Base-by-base conservation (phyloP, 2,888 invertebrate species). In the Apocheima hispidaria region DNA sequence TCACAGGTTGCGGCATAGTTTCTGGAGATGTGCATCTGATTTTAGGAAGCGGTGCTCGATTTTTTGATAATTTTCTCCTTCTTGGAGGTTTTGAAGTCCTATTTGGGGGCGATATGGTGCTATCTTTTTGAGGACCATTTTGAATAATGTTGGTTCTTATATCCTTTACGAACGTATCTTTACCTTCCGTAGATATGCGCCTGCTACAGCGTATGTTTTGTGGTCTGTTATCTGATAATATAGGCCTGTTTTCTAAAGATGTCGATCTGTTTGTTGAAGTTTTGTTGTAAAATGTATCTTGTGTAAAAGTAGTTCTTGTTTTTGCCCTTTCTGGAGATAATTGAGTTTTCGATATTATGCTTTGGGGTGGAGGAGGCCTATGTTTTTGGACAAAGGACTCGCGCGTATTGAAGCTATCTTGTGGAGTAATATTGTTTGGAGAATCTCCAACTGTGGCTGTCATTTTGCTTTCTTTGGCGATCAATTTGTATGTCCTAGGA, bases 401-500 rank as follows among this genome's bases (percentile, higher is more conserved):
- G 10, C 9, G 9, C 40, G 9, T 12, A 16, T 41, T 2, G n/a
- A 23, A 16, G 4, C 20, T 26, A 10, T 41, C 21, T 14, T 53
- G 14, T 12, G 10, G 3, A 21, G 41, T 16, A 14, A 7, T 38
- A 54, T 28, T 44, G n/a, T 21, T 50, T 4, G 9, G 12, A n/a
- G 23, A 30, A 35, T 30, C 6, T 12, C 6, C 35, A 20, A n/a
- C 12, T 3, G 44, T 4, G 18, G 33, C 23, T 6, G 21, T 26
- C n/a, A 35, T 21, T 4, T 35, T 43, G 35, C 14, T 54, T 21
- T n/a, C 20, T 48, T 28, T 60, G 44, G n/a, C 6, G 4, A 36
- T 35, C 2, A 48, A 2, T 3, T 5, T 14, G 2, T 14, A 35
- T 21, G 12, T 30, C 50, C 49, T 36, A 4, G 28, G 7, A 1